These are phyloP conservation scores for Trissolcus basalis DNA, from an alignment of 1,140 invertebrate genomes.

Conservation along the genomic window DNA sequence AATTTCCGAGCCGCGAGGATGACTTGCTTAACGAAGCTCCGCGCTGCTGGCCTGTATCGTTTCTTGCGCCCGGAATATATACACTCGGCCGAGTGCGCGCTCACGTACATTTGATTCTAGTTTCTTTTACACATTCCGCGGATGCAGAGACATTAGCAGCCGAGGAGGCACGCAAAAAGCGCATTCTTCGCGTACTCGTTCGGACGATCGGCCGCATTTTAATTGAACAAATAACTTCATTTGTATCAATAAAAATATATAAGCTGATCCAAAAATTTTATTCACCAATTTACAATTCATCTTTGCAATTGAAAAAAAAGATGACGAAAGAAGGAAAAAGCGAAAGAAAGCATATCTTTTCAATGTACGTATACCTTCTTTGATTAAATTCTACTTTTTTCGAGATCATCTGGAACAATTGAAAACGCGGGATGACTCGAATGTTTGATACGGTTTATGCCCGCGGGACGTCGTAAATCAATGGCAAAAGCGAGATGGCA, in stretches of 20 bases:
- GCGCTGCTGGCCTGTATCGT: neutral
- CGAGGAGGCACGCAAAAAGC: slow-evolving; percentile 25
- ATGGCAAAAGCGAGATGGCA: slow-evolving; percentile 17
- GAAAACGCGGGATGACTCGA: slow-evolving; percentile 19
- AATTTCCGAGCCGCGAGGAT: slow-evolving; percentile 32
- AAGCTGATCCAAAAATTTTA: neutral
- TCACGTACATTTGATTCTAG: slow-evolving; percentile 27
- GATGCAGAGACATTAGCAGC: slow-evolving; percentile 38
- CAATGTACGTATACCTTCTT: too few relatives aligned
- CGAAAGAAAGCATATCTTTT: too few relatives aligned
- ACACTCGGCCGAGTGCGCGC: slow-evolving; percentile 16
- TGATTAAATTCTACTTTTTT: too few relatives aligned
- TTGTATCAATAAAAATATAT: slow-evolving; percentile 19
- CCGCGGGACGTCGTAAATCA: slow-evolving; percentile 37
- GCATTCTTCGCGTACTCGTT: slow-evolving; percentile 23
- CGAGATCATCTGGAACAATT: slow-evolving; percentile 14
- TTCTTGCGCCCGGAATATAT: slow-evolving; percentile 29
- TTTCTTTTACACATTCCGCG: slow-evolving; percentile 40
- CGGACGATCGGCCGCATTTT: slow-evolving; percentile 14
- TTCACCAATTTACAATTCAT: too few relatives aligned
- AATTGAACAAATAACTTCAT: slow-evolving; percentile 48
- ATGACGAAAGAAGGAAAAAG: too few relatives aligned
- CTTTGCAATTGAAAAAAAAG: too few relatives aligned
- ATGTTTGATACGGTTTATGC: slow-evolving; percentile 20
- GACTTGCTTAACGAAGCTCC: slow-evolving; percentile 47